phyloP scores from a whole-genome alignment of 35 echinoderm and acorn worm genomes.

The Stichopus chloronotus region DNA sequence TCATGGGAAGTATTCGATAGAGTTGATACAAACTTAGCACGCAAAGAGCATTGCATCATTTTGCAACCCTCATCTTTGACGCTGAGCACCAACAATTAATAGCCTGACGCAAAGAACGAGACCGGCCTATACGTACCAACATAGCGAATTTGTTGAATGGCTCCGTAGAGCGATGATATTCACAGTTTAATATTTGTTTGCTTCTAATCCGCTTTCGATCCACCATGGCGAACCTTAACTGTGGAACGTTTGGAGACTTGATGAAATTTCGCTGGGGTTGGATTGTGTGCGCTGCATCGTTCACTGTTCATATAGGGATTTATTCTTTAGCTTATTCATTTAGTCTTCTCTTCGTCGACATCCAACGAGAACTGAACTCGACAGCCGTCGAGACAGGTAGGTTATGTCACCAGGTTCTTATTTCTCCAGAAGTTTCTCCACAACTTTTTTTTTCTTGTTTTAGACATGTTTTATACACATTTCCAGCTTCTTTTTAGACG shows the following conservation, averaged over 20 bases:
- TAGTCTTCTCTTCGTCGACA: constrained; percentile 37
- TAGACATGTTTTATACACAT: not conserved
- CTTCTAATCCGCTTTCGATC: too few relatives aligned
- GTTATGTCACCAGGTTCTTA: not conserved
- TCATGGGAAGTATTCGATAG: too few relatives aligned
- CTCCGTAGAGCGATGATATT: too few relatives aligned
- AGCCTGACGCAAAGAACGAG: too few relatives aligned
- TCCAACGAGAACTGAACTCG: constrained; percentile 23
- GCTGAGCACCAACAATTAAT: too few relatives aligned
- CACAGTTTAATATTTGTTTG: too few relatives aligned
- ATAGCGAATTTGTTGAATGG: too few relatives aligned
- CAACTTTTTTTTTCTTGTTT: not conserved
- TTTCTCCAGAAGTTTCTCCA: too few relatives aligned
- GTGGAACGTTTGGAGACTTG: not conserved
- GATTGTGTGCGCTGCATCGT: constrained; percentile 40
- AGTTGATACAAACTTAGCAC: too few relatives aligned
- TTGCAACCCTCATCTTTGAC: too few relatives aligned
- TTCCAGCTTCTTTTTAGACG: not conserved
- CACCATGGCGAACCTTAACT: not conserved
- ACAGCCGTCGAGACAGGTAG: constrained; percentile 42
- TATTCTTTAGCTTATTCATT: constrained; percentile 26
- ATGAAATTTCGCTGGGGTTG: constrained; percentile 28
- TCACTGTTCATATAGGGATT: not conserved
- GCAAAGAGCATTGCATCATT: too few relatives aligned
- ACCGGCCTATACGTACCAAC: too few relatives aligned